These are phyloP conservation scores for Frankliniella intonsa DNA, from an alignment of 2,888 invertebrate species.

Conservation along the genomic window DNA sequence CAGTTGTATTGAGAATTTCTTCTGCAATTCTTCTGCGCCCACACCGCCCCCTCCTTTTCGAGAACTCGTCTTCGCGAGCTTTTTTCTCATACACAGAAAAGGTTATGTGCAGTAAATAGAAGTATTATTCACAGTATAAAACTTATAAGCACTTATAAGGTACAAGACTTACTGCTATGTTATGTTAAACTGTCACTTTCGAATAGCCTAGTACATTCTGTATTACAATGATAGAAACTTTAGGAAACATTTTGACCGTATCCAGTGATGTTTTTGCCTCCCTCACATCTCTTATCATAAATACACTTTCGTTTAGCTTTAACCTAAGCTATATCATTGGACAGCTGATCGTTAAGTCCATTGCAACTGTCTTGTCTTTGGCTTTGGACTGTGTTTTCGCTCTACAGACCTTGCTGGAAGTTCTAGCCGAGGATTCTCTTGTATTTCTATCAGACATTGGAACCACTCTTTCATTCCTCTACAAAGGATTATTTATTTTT, in stretches of 20 bases:
- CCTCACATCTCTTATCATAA: not conserved
- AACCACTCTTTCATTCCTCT: not conserved
- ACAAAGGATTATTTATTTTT: not conserved
- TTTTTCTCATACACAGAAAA: no score
- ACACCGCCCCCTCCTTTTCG: no score
- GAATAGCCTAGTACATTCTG: not conserved
- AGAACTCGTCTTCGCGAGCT: no score
- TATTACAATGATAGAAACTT: not conserved
- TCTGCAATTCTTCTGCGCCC: no score
- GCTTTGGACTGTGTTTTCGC: not conserved
- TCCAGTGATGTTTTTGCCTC: not conserved
- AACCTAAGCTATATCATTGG: not conserved
- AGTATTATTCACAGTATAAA: no score
- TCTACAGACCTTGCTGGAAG: not conserved
- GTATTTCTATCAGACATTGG: not conserved
- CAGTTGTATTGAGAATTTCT: not conserved
- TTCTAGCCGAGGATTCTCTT: not conserved
- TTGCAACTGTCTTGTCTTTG: not conserved
- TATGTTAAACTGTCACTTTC: constrained; percentile 13
- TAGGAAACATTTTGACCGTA: not conserved
- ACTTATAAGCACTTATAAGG: no score
- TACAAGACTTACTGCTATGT: not conserved
- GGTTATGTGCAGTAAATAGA: no score
- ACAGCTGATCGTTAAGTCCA: constrained; percentile 5
- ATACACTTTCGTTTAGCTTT: not conserved